Evolutionary conservation across 2,888 invertebrate genomes (phyloP).

Genomic region (Drosophila conformis): DNA sequence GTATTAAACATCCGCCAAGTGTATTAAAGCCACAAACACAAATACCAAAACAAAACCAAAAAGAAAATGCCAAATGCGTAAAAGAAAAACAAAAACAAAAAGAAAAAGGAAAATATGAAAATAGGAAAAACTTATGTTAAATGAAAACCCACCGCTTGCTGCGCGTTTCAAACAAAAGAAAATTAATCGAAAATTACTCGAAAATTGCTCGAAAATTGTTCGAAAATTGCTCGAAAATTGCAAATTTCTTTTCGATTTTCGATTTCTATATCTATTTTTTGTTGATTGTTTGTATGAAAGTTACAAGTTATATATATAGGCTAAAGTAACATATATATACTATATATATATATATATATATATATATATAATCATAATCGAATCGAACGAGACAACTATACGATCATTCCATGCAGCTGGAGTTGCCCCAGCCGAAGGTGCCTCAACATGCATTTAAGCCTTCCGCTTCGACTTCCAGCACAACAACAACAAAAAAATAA

Average conservation of each 20-base stretch:
- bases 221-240: neutral
- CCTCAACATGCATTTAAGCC: slow-evolving; percentile 69
- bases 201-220: no score
- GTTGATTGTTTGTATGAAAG: slow-evolving; percentile 47
- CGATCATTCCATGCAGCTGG: slow-evolving; percentile 80
- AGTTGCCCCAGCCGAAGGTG: slow-evolving; percentile 63
- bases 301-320: slow-evolving; percentile 16
- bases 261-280: neutral
- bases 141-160: slow-evolving; percentile 76
- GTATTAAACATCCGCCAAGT: slow-evolving; percentile 57
- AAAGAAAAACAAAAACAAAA: neutral
- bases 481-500: slow-evolving; percentile 11
- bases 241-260: neutral
- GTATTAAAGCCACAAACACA: slow-evolving; percentile 53
- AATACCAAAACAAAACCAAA: slow-evolving; percentile 1
- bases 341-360: no score
- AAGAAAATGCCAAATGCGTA: slow-evolving; percentile 21
- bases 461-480: slow-evolving; percentile 63
- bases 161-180: slow-evolving; percentile 63
- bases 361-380: slow-evolving; percentile 10
- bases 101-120: slow-evolving; percentile 1
- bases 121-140: slow-evolving; percentile 40
- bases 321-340: neutral
- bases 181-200: neutral
- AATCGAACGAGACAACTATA: slow-evolving; percentile 67